Evolutionary conservation across 1,140 invertebrate genomes (phyloP).

Genomic region (Stegodyphus mimosarum): DNA sequence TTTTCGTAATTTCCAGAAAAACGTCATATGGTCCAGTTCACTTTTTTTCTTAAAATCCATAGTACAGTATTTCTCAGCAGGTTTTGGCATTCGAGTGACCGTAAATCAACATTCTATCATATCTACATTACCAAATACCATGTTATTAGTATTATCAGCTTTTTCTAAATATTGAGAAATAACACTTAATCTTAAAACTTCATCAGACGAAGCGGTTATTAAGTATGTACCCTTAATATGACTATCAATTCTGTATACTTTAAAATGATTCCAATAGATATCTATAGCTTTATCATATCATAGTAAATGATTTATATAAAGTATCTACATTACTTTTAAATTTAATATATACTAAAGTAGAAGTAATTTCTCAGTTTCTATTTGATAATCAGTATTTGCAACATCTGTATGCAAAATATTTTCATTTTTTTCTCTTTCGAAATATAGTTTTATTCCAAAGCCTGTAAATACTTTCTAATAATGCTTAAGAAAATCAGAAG

Average conservation of each 20-base stretch:
- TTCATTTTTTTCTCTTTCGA: background rate
- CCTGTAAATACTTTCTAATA: slow-evolving; percentile 21
- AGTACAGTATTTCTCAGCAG: background rate
- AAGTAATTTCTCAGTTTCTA: background rate
- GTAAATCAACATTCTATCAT: background rate
- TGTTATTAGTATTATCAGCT: slow-evolving; percentile 18
- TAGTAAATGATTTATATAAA: slow-evolving; percentile 10
- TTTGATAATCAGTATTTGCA: slow-evolving; percentile 5
- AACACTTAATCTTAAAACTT: slow-evolving; percentile 9
- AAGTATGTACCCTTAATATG: slow-evolving; percentile 4
- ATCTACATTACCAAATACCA: slow-evolving; percentile 31
- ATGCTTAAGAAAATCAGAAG: slow-evolving; percentile 24
- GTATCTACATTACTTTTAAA: background rate
- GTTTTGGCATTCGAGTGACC: background rate
- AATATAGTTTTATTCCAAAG: slow-evolving; percentile 3
- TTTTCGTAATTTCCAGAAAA: background rate
- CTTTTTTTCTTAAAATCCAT: background rate
- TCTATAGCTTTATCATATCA: background rate
- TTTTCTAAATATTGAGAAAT: slow-evolving; percentile 13
- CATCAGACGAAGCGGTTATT: slow-evolving; percentile 25
- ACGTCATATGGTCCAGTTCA: background rate
- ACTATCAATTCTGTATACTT: slow-evolving; percentile 4
- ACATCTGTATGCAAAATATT: slow-evolving; percentile 19
- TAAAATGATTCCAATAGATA: slow-evolving; percentile 10
- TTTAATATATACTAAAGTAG: slow-evolving; percentile 11